Base-by-base conservation (phyloP, 2,113 vertebrate species). In the Nannobrachium achirus region DNA sequence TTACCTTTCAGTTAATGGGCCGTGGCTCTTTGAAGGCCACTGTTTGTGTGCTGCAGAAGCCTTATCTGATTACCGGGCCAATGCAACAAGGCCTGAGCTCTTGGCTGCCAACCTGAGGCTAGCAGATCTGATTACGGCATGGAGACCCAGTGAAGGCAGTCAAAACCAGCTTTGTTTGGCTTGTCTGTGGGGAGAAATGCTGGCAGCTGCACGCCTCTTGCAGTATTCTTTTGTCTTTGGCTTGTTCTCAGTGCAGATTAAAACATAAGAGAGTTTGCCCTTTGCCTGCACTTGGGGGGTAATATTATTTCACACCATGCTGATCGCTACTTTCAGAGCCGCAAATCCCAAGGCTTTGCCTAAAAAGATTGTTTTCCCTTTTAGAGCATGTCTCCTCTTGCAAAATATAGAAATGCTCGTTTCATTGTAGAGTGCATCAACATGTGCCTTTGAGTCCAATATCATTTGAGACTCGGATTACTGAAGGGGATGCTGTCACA, bases 11-110 rank as follows among this genome's bases (percentile, higher is more conserved):
- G 76, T 81, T 90, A 89, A 91, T 89, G 86, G 75, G 51, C 74
- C 69, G 14, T 72, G 53, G 61, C 72, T 59, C 88, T 89, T 87
- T 90, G 89, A 89, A 88, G 86, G 68, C 71, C 59, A 20, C 51
- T 70, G 80, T 84, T 83, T 86, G 86, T 82, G 58, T 86, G 66
- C 79, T 80, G 62, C 85, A 70, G 75, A 86, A 82, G 80, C 85
- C 87, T 87, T 87, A 92, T 93, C 89, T 91, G 85, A 91, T 91
- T 89, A 88, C 81, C 38, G 73, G 59, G 49, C 68, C 73, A 38
- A 73, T 75, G 79, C 76, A 70, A 86, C 78, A 76, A 76, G 59
- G 58, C 51, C 76, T 9, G 39, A 69, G 81, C 71, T 81, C 68
- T 80, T 72, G 79, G 69, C 84, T 80, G 78, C 82, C 66, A 77